A percentile compares a stretch with the other conserved stretches of the same genome.
These are phyloP conservation scores for Heteronetta atricapilla DNA, from an alignment of 2,113 vertebrate genomes.

Conservation along the genomic window DNA sequence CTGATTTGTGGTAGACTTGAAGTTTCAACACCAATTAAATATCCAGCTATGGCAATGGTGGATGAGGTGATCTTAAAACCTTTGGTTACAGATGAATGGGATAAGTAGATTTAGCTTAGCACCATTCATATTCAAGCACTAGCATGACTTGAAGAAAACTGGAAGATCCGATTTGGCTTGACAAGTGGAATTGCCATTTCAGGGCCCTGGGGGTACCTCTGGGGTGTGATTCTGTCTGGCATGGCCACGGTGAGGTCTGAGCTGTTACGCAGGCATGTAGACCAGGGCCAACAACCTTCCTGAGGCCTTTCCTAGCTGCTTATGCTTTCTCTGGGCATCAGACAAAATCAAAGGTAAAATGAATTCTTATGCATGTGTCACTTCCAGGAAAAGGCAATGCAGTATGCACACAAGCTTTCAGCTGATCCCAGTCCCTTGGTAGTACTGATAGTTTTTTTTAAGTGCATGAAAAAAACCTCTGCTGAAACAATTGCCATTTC, in stretches of 20 bases:
- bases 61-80: not conserved
- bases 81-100: not conserved
- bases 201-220: not conserved
- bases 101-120: slow-evolving; percentile 26
- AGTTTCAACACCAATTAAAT: slow-evolving; percentile 5
- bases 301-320: not conserved
- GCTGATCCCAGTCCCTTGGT: not conserved
- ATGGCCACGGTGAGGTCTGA: not conserved
- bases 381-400: not conserved
- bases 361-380: not conserved
- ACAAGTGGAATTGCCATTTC: not conserved
- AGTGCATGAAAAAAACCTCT: not conserved
- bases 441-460: not conserved
- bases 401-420: not conserved
- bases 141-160: not conserved
- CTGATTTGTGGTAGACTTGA: not conserved
- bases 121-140: not conserved
- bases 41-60: not conserved
- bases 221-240: not conserved
- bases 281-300: slow-evolving; percentile 12
- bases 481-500: not conserved
- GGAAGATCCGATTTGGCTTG: not conserved
- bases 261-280: not conserved
- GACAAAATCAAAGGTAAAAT: not conserved
- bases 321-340: not conserved